Conservation (phyloP, 2,888 invertebrate species). For the Trachelus stipa region DNA sequence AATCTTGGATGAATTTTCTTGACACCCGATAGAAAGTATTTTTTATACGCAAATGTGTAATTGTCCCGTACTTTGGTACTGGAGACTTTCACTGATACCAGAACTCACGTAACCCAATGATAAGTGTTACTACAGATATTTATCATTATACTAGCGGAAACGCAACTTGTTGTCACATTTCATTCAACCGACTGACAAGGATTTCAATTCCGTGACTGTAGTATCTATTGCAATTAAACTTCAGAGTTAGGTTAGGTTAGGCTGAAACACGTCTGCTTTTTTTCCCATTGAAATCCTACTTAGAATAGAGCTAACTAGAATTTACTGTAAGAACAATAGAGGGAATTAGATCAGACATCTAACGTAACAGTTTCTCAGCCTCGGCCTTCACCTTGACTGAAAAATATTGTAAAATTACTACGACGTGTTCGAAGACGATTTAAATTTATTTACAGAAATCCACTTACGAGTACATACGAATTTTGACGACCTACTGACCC, state of each 20-base stretch:
- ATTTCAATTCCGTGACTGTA: background rate
- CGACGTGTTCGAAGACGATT: background rate
- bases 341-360: background rate
- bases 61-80: background rate
- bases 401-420: background rate
- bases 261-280: too few relatives aligned
- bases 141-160: background rate
- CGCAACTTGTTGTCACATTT: background rate
- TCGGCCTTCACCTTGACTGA: conserved; percentile 41
- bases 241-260: too few relatives aligned
- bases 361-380: conserved; percentile 30
- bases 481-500: conserved; percentile 4
- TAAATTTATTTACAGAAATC: background rate
- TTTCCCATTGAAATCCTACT: background rate
- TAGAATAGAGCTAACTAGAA: background rate
- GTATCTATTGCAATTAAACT: background rate
- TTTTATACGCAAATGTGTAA: background rate
- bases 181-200: background rate
- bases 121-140: background rate
- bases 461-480: background rate
- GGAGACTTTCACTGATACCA: background rate
- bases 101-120: background rate
- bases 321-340: background rate
- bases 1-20: background rate
- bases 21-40: background rate